A percentile compares a stretch with the other conserved stretches of the same genome.
Conservation (phyloP, 2,113 vertebrate genomes). For the Neotoma lepida region DNA sequence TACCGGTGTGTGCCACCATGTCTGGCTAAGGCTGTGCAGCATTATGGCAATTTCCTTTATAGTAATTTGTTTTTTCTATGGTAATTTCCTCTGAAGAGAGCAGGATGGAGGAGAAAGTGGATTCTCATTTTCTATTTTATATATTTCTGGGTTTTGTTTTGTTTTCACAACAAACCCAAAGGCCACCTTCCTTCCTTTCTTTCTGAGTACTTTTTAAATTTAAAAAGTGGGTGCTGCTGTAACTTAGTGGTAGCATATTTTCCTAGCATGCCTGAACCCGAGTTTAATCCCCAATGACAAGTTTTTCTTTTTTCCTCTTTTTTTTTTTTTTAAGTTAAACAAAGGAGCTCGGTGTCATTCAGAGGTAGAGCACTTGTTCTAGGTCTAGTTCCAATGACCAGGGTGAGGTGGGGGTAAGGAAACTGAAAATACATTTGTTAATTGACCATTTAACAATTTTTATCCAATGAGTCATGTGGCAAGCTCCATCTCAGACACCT, state of each 20-base stretch:
- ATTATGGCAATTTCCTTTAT: neutral
- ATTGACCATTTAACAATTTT: neutral
- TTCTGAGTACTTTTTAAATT: neutral
- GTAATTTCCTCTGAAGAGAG: neutral
- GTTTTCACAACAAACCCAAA: neutral
- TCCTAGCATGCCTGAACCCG: neutral
- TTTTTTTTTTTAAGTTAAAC: neutral
- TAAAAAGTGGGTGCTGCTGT: neutral
- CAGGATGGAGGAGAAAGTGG: neutral
- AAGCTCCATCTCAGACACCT: neutral
- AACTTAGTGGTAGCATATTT: neutral
- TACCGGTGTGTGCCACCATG: too few relatives aligned
- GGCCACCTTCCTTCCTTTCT: neutral
- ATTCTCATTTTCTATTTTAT: conserved; percentile 9
- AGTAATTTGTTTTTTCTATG: neutral
- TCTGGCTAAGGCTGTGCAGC: too few relatives aligned
- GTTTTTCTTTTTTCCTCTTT: neutral
- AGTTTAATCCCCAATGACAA: neutral
- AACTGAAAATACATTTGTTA: neutral
- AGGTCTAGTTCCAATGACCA: neutral
- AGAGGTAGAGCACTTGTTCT: neutral
- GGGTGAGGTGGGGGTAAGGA: neutral
- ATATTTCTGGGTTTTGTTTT: neutral
- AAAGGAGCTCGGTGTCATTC: neutral
- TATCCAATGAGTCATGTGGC: neutral